These are phyloP conservation scores for Hirudo medicinalis DNA, from an alignment of 1,140 invertebrate species.

Conservation along the genomic window DNA sequence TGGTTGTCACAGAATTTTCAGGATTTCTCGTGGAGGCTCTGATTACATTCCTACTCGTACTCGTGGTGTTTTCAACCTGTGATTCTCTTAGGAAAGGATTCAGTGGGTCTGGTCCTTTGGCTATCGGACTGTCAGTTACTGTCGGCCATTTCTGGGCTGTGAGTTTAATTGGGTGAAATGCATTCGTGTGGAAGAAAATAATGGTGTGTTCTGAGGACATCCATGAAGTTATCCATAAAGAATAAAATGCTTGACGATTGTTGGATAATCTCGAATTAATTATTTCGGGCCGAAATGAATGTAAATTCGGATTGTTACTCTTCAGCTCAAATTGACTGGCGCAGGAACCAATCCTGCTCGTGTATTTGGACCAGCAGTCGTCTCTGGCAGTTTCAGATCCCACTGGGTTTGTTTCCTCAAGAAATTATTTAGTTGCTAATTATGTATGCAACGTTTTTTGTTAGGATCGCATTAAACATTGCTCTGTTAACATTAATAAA, in stretches of 20 bases:
- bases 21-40: slow-evolving; percentile 20
- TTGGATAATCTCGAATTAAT: too few species aligned
- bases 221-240: neutral
- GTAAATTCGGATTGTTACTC: neutral
- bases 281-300: too few species aligned
- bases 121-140: slow-evolving; percentile 21
- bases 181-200: neutral
- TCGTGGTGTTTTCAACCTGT: slow-evolving; percentile 20
- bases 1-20: neutral
- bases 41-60: slow-evolving; percentile 22
- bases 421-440: too few species aligned
- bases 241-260: too few species aligned
- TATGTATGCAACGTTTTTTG: too few species aligned
- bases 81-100: slow-evolving; percentile 16
- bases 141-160: slow-evolving; percentile 21
- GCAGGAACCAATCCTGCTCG: slow-evolving; percentile 20
- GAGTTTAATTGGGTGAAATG: neutral
- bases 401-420: slow-evolving; percentile 57
- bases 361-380: slow-evolving; percentile 19
- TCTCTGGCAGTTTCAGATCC: slow-evolving; percentile 54
- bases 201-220: neutral
- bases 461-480: too few species aligned
- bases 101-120: slow-evolving; percentile 14
- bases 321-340: slow-evolving; percentile 28
- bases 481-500: too few species aligned